phyloP scores from a whole-genome alignment of 2,113 vertebrate species.

The Tylochromis polylepis region DNA sequence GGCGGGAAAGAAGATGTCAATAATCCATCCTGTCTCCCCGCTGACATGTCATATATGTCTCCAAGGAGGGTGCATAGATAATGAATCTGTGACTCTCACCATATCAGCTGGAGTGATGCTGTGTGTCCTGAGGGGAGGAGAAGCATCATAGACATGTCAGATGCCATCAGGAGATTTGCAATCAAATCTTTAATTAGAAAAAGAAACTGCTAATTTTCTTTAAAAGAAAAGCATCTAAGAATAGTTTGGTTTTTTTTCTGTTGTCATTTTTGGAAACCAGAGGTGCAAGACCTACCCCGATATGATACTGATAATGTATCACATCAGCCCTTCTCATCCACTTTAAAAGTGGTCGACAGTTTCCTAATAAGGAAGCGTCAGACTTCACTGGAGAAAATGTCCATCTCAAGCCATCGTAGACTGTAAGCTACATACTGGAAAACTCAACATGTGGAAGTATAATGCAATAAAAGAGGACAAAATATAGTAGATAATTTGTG shows the following conservation, averaged over 20 bases:
- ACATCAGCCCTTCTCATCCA: neutral
- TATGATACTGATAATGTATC: neutral
- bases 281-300: neutral
- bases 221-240: neutral
- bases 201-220: neutral
- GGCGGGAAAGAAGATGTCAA: constrained; percentile 60
- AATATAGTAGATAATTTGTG: neutral
- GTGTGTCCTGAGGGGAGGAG: constrained; percentile 33
- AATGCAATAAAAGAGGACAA: neutral
- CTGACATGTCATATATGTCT: constrained; percentile 61
- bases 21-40: constrained; percentile 47
- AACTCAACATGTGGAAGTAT: neutral
- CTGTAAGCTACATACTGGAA: neutral
- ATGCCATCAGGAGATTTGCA: constrained; percentile 22
- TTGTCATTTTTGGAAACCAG: neutral
- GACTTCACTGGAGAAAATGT: neutral
- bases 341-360: neutral
- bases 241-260: neutral
- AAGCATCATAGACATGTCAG: constrained; percentile 29
- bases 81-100: constrained; percentile 46
- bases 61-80: constrained; percentile 48
- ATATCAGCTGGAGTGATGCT: constrained; percentile 40
- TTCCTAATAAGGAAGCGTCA: neutral
- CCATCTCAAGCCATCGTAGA: neutral
- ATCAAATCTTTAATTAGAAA: constrained; percentile 42